Evolutionary conservation across 1,140 invertebrate genomes (phyloP).

Genomic region (Thereuonema tuberculata): DNA sequence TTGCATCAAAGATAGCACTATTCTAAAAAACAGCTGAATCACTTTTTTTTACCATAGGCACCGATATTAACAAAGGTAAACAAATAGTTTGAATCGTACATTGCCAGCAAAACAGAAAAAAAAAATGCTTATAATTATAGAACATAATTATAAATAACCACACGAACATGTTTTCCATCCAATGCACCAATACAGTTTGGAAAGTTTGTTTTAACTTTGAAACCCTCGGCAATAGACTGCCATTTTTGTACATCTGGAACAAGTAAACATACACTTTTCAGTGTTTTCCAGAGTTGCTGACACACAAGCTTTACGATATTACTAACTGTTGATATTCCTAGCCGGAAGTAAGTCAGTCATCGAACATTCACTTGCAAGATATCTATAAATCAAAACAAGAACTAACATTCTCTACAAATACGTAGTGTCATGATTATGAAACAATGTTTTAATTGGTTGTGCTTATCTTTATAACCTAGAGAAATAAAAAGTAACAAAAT

Average conservation of each 20-base stretch:
- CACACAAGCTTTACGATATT: neutral
- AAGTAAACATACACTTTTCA: neutral
- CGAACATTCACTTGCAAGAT: neutral
- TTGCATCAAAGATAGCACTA: neutral
- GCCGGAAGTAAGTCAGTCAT: neutral
- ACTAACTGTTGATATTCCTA: neutral
- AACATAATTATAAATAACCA: slow-evolving; percentile 14
- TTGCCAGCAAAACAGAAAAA: slow-evolving; percentile 14
- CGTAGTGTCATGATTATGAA: too few species aligned
- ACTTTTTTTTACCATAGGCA: slow-evolving; percentile 8
- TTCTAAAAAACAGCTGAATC: slow-evolving; percentile 14
- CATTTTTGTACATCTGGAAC: slow-evolving; percentile 9
- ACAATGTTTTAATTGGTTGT: too few species aligned
- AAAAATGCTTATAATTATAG: slow-evolving; percentile 20
- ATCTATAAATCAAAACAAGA: too few species aligned
- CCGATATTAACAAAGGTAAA: slow-evolving; percentile 19
- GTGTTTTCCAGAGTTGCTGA: neutral
- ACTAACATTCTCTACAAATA: too few species aligned
- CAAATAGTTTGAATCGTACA: slow-evolving; percentile 17
- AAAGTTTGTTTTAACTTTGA: slow-evolving; percentile 18
- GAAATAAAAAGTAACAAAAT: too few species aligned
- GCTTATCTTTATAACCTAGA: too few species aligned
- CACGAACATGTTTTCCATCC: slow-evolving; percentile 21
- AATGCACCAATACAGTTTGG: slow-evolving; percentile 21
- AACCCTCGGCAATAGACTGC: slow-evolving; percentile 16